Evolutionary conservation across 2,113 vertebrate genomes (phyloP), one percentile per base, ranked within the genome.

Genomic region (Recurvirostra avosetta): DNA sequence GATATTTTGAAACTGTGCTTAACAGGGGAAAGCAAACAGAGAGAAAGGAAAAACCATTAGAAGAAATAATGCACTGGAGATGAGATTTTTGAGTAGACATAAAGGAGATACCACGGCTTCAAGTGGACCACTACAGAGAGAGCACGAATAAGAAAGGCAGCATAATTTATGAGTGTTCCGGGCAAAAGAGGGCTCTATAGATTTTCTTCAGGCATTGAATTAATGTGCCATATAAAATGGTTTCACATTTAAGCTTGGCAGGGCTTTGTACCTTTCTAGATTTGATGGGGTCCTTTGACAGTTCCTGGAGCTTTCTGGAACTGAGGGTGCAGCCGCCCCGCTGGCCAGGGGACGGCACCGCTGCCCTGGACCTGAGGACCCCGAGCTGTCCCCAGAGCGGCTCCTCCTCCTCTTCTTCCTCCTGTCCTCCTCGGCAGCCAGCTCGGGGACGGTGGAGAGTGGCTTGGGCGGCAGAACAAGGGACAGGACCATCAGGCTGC

Each of bases 1-100:
- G 97, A 95, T 95, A 95, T 98, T 98, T 97, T 95, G 97, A 97
- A 97, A 90, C 95, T 89, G 98, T 98, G 98, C 98, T 98, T 97
- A 98, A 97, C 96, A 95, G 98, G 98, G 98, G 98, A 96, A 97
- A 96, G 91, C 97, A 95, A 96, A 97, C 96, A 26, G 93, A 96
- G 97, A 96, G 97, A 95, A 96, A 90, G 88, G 91, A 86, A 95
- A 97, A 97, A 95, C 74, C 95, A 96, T 98, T 97, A 97, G 94
- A 63, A 94, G 94, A 71, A 96, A 85, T 96, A 96, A 97, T 97
- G 94, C 96, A 80, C 96, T 83, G 92, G 96, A 97, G 97, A 97
- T 88, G 96, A 77, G 96, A 92, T 95, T 97, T 97, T 96, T 90
- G 95, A 97, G 95, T 87, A 94, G 96, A 67, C 92, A 56, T 94